Percentiles rank a stretch among this genome's conserved stretches.
These are phyloP conservation scores for Coremacera marginata DNA, from an alignment of 2,888 invertebrate genomes.

Conservation along the genomic window DNA sequence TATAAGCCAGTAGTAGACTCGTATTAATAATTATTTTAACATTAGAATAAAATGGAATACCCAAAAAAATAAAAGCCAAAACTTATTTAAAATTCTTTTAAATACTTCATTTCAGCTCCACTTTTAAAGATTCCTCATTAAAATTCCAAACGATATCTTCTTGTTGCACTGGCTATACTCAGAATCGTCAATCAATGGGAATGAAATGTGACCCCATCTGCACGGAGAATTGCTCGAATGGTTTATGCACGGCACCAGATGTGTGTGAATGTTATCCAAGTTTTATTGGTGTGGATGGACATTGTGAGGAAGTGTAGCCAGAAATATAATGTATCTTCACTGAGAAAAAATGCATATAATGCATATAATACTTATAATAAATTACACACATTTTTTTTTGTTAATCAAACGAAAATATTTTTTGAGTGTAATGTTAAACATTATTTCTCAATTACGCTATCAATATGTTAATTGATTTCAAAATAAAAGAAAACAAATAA, in stretches of 20 bases:
- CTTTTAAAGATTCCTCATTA: slow-evolving; percentile 54
- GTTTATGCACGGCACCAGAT: slow-evolving; percentile 67
- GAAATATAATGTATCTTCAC: no score
- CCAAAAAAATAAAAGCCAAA: no score
- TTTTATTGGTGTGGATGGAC: slow-evolving; percentile 47
- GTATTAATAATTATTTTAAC: no score
- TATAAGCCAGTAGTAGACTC: no score
- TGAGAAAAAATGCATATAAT: no score
- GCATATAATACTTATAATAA: no score
- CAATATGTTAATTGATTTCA: background rate
- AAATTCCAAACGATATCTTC: slow-evolving; percentile 74
- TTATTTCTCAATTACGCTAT: background rate
- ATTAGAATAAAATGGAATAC: no score
- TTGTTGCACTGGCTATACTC: slow-evolving; percentile 79
- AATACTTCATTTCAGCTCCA: slow-evolving; percentile 49
- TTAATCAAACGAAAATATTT: background rate
- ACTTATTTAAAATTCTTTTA: no score
- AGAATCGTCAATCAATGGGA: slow-evolving; percentile 70
- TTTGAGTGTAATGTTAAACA: background rate
- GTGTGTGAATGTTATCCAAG: slow-evolving; percentile 65
- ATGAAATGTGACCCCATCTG: slow-evolving; percentile 71
- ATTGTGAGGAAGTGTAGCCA: slow-evolving; percentile 39
- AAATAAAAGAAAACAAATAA: background rate
- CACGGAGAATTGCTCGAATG: slow-evolving; percentile 69
- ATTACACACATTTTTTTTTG: background rate